Base-by-base conservation (phyloP, 2,888 invertebrate species). In the Drosophila falleni region DNA sequence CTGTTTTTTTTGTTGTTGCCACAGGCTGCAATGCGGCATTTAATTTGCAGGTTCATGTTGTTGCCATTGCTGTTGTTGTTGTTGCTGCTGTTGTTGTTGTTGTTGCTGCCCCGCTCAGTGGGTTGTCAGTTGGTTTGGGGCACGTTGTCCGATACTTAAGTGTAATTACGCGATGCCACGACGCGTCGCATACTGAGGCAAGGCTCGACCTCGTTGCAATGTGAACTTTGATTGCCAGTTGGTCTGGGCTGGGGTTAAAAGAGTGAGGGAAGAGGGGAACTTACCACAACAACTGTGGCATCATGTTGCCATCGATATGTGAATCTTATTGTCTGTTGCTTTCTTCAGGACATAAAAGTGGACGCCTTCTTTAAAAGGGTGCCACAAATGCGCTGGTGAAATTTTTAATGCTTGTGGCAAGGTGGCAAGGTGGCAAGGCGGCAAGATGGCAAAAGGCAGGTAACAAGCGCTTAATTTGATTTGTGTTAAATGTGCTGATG, bases 391-490 rank as follows among this genome's bases (percentile, higher is more conserved):
- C 56, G 67, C 63, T 81, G 88, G 68, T 77, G 80, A 85, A 85
- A 85, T 71, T 83, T 84, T 70, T 71, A 75, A 68, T 78, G 70
- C 58, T 58, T 54, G 66, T 51, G 62, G 68, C 49, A 64, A 51
- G 63, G 19, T 2, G 60, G 71, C 42, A 63, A 41, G 56, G 46
- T n/a, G 46, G 41, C 26, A 41, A 44, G 58, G 46, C n/a, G 46
- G 41, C 26, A 41, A 29, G 26, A 59, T 26, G 56, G 46, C 44
- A 42, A 23, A 11, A 4, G 39, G 11, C 71, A 66, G 71, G 65
- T 75, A 81, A 81, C 80, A 70, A 74, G 78, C 74, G 81, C 76
- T 71, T 83, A 82, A 88, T 83, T 87, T 87, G 87, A 87, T 87
- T 74, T 81, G 84, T 59, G 73, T 63, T 67, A 35, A 74, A 67